These are phyloP conservation scores for Griposia aprilina DNA, from an alignment of 2,888 invertebrate species.

Conservation along the genomic window DNA sequence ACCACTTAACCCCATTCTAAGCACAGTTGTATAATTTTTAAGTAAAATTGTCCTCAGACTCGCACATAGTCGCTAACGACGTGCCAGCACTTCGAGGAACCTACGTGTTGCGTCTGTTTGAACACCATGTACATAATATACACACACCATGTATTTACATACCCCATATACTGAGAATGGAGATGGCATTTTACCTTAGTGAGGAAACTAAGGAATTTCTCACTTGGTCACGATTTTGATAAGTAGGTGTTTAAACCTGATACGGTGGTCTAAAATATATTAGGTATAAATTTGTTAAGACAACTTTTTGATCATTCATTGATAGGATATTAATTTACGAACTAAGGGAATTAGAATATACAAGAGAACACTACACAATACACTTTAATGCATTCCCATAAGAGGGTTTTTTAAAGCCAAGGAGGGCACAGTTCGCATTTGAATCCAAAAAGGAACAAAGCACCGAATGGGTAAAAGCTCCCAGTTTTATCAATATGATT, in stretches of 20 bases:
- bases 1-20: slow-evolving; percentile 5
- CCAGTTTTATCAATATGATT: background rate
- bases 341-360: background rate
- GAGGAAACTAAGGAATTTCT: slow-evolving; percentile 57
- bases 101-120: slow-evolving; percentile 70
- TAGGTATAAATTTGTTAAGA: background rate
- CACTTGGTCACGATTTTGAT: slow-evolving; percentile 39
- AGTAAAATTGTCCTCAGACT: slow-evolving; percentile 72
- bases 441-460: background rate
- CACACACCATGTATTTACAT: slow-evolving; percentile 60
- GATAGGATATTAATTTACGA: background rate
- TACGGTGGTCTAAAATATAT: slow-evolving; percentile 22
- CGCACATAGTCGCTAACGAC: slow-evolving; percentile 80
- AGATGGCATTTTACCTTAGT: slow-evolving; percentile 41
- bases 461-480: background rate
- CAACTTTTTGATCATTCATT: background rate
- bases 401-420: background rate
- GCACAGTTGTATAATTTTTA: slow-evolving; percentile 62
- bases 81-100: slow-evolving; percentile 74
- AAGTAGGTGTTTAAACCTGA: slow-evolving; percentile 22
- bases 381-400: no score
- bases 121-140: slow-evolving; percentile 57
- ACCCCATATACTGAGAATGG: slow-evolving; percentile 61
- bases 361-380: background rate
- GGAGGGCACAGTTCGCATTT: background rate